A percentile compares a stretch with the other conserved stretches of the same genome.
Conservation (phyloP, 2,113 vertebrate species). For the Cyprinus carpio region DNA sequence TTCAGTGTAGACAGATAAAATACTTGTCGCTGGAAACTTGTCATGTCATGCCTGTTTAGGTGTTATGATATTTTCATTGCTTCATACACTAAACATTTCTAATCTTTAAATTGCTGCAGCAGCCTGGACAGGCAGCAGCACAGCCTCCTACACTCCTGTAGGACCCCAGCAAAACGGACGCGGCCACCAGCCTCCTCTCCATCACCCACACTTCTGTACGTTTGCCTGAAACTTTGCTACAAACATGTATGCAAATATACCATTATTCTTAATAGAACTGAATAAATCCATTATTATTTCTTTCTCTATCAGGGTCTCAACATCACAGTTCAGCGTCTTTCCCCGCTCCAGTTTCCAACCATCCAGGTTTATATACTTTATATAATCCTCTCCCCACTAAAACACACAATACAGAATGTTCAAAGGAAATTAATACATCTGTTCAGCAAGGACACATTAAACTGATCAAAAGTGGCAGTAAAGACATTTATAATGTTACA, state of each 20-base stretch:
- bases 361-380: constrained; percentile 67
- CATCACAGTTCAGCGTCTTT: constrained; percentile 73
- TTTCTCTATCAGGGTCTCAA: constrained; percentile 72
- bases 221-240: background rate
- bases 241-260: background rate
- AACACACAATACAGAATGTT: background rate
- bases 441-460: background rate
- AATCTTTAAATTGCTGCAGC: constrained; percentile 58
- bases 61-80: background rate
- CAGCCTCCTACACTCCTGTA: constrained; percentile 73
- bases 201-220: constrained; percentile 75
- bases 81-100: background rate
- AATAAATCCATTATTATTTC: background rate
- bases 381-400: background rate
- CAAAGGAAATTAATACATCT: background rate
- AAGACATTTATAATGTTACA: too few species aligned
- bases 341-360: constrained; percentile 64
- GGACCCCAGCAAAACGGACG: constrained; percentile 74
- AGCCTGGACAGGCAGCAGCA: constrained; percentile 77
- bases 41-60: background rate
- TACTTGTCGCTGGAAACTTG: background rate
- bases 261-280: background rate
- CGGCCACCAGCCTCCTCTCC: constrained; percentile 71
- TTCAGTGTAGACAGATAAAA: background rate
- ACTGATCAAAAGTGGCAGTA: too few species aligned